A percentile compares a stretch with the other conserved stretches of the same genome.
phyloP scores from a whole-genome alignment of 2,797 vertebrate genomes.

The Sardinella longiceps region DNA sequence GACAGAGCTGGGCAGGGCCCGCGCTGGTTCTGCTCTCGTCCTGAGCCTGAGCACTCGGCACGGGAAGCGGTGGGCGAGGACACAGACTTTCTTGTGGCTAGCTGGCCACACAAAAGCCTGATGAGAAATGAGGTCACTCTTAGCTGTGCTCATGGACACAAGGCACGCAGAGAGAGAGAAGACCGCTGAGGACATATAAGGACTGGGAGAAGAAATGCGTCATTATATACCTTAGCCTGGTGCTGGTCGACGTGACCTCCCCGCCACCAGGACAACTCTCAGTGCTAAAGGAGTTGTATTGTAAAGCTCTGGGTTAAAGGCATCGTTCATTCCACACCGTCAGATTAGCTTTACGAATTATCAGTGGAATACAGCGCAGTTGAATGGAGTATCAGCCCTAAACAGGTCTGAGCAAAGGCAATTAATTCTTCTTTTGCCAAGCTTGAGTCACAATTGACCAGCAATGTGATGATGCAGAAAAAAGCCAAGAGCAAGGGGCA shows the following conservation, averaged over 20 bases:
- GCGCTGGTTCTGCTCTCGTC: neutral
- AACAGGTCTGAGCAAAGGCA: neutral
- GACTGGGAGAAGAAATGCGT: neutral
- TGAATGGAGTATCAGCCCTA: neutral
- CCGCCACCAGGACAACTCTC: neutral
- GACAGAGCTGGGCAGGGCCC: neutral
- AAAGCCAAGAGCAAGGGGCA: neutral
- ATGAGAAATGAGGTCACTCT: slow-evolving; percentile 1
- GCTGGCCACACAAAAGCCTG: slow-evolving; percentile 1
- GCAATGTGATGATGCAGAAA: neutral
- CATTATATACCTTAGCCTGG: slow-evolving; percentile 14
- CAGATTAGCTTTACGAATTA: neutral
- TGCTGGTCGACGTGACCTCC: neutral
- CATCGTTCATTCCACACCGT: neutral
- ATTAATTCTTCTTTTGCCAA: neutral
- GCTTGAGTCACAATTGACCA: neutral
- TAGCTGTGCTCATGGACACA: neutral
- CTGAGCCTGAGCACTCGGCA: neutral
- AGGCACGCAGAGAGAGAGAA: neutral
- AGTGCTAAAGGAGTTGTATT: neutral
- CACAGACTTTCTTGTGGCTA: neutral
- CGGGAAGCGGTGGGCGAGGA: neutral
- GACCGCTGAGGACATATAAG: neutral
- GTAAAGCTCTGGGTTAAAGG: neutral
- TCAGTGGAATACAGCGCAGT: too few species aligned